These are phyloP conservation scores for Schlechtendalia chinensis DNA, from an alignment of 1,140 invertebrate genomes.

Conservation along the genomic window DNA sequence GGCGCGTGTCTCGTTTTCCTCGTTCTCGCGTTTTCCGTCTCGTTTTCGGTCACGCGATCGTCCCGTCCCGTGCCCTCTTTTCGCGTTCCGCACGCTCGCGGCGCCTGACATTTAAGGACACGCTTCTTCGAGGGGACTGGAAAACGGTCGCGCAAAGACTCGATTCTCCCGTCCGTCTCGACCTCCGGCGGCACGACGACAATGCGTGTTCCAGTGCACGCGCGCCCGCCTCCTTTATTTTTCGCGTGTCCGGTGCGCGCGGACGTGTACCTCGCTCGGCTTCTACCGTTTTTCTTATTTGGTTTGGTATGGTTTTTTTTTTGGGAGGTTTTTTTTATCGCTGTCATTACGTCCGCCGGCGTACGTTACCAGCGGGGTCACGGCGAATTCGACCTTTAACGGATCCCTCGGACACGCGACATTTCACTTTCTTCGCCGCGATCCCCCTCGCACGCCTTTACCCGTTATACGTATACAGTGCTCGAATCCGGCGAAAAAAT, in stretches of 20 bases:
- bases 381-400: slow-evolving; percentile 19
- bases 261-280: too few species aligned
- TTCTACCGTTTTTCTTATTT: not conserved
- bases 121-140: not conserved
- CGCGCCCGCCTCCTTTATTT: not conserved
- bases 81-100: not conserved
- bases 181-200: not conserved
- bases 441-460: not conserved
- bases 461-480: too few species aligned
- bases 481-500: too few species aligned
- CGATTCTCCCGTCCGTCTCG: not conserved
- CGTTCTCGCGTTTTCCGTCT: not conserved
- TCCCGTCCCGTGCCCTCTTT: not conserved
- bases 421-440: slow-evolving; percentile 15
- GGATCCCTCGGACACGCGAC: slow-evolving; percentile 38
- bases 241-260: slow-evolving; percentile 29
- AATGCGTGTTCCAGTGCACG: too few species aligned
- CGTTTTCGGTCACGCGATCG: slow-evolving; percentile 24
- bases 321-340: slow-evolving; percentile 8
- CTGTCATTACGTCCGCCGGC: slow-evolving; percentile 28
- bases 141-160: not conserved
- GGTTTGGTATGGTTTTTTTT: too few species aligned
- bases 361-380: not conserved
- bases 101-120: slow-evolving; percentile 39
- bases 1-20: not conserved